Percentiles rank a stretch among this genome's conserved stretches.
phyloP scores from a whole-genome alignment of 2,888 invertebrate species.

The Stenchaetothrips biformis region DNA sequence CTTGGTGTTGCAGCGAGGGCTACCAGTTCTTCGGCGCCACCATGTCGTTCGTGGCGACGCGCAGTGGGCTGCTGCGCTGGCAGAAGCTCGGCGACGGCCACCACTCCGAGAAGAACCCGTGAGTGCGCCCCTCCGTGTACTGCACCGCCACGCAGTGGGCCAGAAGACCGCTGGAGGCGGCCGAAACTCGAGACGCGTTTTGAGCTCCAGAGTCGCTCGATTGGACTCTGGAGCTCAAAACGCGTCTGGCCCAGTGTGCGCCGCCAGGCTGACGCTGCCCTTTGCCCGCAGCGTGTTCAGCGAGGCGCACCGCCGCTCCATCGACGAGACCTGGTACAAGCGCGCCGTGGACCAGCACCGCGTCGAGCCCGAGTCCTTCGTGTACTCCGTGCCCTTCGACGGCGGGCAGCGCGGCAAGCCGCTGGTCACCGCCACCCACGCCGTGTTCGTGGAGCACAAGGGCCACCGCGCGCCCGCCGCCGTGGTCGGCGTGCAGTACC shows the following conservation, averaged over 20 bases:
- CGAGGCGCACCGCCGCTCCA: conserved; percentile 71
- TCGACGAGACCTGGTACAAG: conserved; percentile 86
- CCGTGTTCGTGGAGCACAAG: conserved; percentile 78
- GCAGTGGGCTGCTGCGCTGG: conserved; percentile 85
- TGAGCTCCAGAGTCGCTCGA: not conserved
- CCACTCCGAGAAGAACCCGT: conserved; percentile 45
- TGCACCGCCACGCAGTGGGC: conserved; percentile 33
- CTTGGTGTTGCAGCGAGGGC: conserved; percentile 69
- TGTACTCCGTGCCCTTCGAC: conserved; percentile 81
- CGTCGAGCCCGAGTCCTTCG: conserved; percentile 83
- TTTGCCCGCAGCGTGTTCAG: conserved; percentile 65
- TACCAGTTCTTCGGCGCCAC: conserved; percentile 81
- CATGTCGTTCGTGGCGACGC: conserved; percentile 81
- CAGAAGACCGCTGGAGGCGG: too few species aligned
- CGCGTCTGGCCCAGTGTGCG: conserved; percentile 29
- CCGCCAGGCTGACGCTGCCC: too few species aligned
- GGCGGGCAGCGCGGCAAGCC: conserved; percentile 57
- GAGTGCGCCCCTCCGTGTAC: conserved; percentile 31
- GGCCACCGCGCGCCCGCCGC: conserved; percentile 83
- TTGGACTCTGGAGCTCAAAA: not conserved
- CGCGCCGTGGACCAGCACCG: conserved; percentile 85
- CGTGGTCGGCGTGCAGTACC: conserved; percentile 87
- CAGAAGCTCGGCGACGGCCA: conserved; percentile 62
- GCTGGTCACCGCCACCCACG: conserved; percentile 83
- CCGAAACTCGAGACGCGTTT: too few species aligned